phyloP scores from a whole-genome alignment of 2,888 invertebrate genomes.

The Creontiades dilutus region DNA sequence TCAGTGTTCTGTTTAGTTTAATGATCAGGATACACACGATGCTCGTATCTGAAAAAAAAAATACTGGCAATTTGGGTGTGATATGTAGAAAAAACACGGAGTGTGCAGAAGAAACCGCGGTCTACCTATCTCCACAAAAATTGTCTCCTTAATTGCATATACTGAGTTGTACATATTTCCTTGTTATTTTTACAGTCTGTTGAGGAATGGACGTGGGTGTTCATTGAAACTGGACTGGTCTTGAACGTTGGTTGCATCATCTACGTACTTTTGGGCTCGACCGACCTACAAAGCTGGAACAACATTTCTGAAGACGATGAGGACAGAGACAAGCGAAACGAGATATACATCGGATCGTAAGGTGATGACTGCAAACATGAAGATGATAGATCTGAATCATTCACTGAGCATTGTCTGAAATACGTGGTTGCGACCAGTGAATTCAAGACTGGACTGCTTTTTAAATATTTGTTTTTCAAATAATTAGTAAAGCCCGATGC shows the following conservation, averaged over 20 bases:
- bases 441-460: too few species aligned
- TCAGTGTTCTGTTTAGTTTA: too few species aligned
- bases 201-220: constrained; percentile 31
- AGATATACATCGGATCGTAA: background rate
- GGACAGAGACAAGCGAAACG: background rate
- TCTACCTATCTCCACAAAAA: too few species aligned
- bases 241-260: constrained; percentile 2
- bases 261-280: constrained; percentile 6
- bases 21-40: too few species aligned
- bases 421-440: background rate
- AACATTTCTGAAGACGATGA: background rate
- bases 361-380: background rate
- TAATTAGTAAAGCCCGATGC: too few species aligned
- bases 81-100: too few species aligned
- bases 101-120: too few species aligned
- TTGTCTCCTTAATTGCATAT: too few species aligned
- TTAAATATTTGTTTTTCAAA: too few species aligned
- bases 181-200: constrained; percentile 3
- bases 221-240: constrained; percentile 9
- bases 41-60: too few species aligned
- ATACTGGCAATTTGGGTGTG: too few species aligned
- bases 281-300: constrained; percentile 40
- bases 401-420: background rate
- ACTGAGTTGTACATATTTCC: too few species aligned
- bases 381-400: background rate